These are phyloP conservation scores for Catocala fraxini DNA, from an alignment of 2,888 invertebrate species.

Conservation along the genomic window DNA sequence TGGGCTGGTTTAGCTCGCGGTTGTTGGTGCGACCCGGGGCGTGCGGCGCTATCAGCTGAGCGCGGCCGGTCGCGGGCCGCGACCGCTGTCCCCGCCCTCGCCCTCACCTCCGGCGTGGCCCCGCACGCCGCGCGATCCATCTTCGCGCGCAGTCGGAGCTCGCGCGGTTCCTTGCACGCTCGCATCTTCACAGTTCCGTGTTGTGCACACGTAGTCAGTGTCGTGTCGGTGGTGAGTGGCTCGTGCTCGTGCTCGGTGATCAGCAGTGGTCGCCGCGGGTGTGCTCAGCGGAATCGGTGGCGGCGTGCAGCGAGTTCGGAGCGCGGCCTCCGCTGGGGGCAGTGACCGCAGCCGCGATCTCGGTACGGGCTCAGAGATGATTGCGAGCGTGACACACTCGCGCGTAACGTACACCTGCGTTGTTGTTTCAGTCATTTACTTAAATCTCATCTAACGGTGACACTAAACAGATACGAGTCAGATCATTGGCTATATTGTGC, in stretches of 20 bases:
- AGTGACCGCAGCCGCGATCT: slow-evolving; percentile 71
- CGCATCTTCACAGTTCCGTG: slow-evolving; percentile 12
- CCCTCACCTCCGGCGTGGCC: slow-evolving; percentile 12
- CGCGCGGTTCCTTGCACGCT: slow-evolving; percentile 25
- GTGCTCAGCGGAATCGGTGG: slow-evolving; percentile 8
- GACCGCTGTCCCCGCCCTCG: slow-evolving; percentile 6
- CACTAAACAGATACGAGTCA: slow-evolving; percentile 7
- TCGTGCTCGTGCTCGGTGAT: slow-evolving; percentile 13
- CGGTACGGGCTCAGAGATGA: slow-evolving; percentile 55
- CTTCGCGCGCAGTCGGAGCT: slow-evolving; percentile 20
- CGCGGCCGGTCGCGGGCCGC: slow-evolving; percentile 11
- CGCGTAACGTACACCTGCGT: slow-evolving; percentile 28
- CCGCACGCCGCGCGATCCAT: slow-evolving; percentile 14
- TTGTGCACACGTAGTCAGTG: slow-evolving; percentile 12
- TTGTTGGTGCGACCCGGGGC: neutral
- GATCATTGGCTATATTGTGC: neutral
- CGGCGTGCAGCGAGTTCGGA: slow-evolving; percentile 16
- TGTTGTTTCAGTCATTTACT: slow-evolving; percentile 19
- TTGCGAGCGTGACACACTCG: slow-evolving; percentile 43
- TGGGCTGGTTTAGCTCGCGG: neutral
- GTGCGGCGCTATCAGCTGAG: slow-evolving; percentile 35
- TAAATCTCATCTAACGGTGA: slow-evolving; percentile 7
- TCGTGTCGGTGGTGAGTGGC: slow-evolving; percentile 12
- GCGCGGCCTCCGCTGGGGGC: slow-evolving; percentile 59
- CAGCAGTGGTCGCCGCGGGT: slow-evolving; percentile 12